These are phyloP conservation scores for Sarcophaga peregrina DNA, from an alignment of 1,140 invertebrate genomes.

Conservation along the genomic window DNA sequence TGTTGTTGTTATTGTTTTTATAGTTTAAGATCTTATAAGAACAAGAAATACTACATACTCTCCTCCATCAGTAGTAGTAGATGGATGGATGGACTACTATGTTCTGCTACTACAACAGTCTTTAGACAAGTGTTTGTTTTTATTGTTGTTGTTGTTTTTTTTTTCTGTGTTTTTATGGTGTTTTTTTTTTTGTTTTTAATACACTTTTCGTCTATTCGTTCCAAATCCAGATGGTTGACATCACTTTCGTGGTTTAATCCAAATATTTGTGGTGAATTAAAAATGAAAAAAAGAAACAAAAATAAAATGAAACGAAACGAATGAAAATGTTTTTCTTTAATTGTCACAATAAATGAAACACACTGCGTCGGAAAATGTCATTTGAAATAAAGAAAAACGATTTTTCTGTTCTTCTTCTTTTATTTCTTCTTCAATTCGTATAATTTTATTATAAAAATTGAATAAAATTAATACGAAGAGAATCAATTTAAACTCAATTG, in stretches of 20 bases:
- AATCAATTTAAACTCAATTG: no score
- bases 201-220: not conserved
- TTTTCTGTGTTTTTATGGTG: not conserved
- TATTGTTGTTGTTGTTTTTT: no score
- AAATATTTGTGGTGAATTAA: slow-evolving; percentile 15
- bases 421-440: no score
- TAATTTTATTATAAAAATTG: not conserved
- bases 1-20: not conserved
- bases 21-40: slow-evolving; percentile 5
- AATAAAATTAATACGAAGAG: no score
- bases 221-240: slow-evolving; percentile 24
- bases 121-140: no score
- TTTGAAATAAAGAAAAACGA: not conserved
- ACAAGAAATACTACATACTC: no score
- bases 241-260: slow-evolving; percentile 17
- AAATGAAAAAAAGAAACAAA: not conserved
- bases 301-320: no score
- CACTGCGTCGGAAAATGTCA: not conserved
- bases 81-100: no score
- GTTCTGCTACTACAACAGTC: no score
- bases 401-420: not conserved
- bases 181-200: not conserved
- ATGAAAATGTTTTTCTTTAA: not conserved
- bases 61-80: no score
- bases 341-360: slow-evolving; percentile 16